phyloP scores from a whole-genome alignment of 2,888 invertebrate species.

The Slavum lentiscoides region DNA sequence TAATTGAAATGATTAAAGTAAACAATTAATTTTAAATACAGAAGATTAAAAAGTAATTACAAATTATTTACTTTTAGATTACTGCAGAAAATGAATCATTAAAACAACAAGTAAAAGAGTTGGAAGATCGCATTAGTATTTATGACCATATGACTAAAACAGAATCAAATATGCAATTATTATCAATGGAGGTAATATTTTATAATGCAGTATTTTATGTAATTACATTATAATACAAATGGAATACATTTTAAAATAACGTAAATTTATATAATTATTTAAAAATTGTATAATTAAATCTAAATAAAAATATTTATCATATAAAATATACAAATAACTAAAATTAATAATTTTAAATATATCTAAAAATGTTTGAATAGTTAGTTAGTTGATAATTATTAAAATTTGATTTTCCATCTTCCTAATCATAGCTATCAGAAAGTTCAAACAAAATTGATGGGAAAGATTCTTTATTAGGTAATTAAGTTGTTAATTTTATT shows the following conservation, averaged over 20 bases:
- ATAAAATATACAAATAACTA: background rate
- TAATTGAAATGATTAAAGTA: slow-evolving; percentile 59
- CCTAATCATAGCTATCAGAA: slow-evolving; percentile 39
- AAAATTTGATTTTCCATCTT: background rate
- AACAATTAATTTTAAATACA: slow-evolving; percentile 9
- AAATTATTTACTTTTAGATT: slow-evolving; percentile 56
- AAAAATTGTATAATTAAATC: background rate
- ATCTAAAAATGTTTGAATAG: background rate
- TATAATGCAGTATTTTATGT: background rate
- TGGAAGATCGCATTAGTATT: slow-evolving; percentile 59
- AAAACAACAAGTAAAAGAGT: slow-evolving; percentile 60
- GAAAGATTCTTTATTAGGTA: slow-evolving; percentile 51
- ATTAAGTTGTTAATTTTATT: background rate
- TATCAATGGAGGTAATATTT: slow-evolving; percentile 22
- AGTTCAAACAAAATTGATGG: slow-evolving; percentile 44
- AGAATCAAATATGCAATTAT: slow-evolving; percentile 24
- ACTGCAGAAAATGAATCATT: slow-evolving; percentile 60
- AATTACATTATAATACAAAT: background rate
- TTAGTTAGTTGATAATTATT: background rate
- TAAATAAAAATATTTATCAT: background rate
- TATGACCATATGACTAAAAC: slow-evolving; percentile 19
- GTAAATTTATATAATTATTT: background rate
- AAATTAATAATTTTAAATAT: background rate
- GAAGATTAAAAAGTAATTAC: background rate
- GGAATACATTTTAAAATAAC: background rate